Evolutionary conservation across 2,888 invertebrate genomes (phyloP), one percentile per base, ranked within the genome.

Genomic region (Sinodicranocentrus sp.): DNA sequence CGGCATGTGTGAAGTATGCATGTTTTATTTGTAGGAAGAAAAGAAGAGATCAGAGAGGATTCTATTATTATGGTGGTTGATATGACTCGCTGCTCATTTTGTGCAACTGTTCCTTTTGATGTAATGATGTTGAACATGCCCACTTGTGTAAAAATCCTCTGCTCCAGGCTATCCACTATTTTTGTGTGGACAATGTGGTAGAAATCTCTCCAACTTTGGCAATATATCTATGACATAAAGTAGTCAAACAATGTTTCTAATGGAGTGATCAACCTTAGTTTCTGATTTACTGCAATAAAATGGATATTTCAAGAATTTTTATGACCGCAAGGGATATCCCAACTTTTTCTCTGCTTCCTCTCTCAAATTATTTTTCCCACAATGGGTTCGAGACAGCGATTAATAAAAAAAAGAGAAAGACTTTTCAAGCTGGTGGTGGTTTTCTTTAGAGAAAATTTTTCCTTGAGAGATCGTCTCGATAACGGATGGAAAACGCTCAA

Each of bases 221-320:
- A 57, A 82, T 82, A 82, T 82, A 82, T 82, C 82, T 82, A 63
- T 82, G 82, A 67, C 82, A 82, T 59, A 68, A 82, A 82, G 48
- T 65, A 68, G 67, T 52, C 73, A 59, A 68, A 73, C 67, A 59
- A 63, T 68, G 79, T 73, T 73, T 82, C 82, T 82, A 82, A 82
- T 82, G 73, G 82, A 82, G 82, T 82, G 73, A 82, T 73, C 82
- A 73, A 82, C 73, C 67, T 21, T 26, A 28, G 19, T 39, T 57
- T 73, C 73, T 82, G 82, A 82, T 82, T 82, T 82, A 82, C 82
- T 82, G 43, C 73, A 82, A 82, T 82, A 82, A 82, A 82, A 82
- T 82, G 82, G 82, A 82, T 82, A 82, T 82, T 73, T 75, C 73
- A 75, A 68, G 67, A 68, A 68, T 82, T 82, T n/a, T 82, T 82